Conservation (phyloP, 2,797 vertebrate species). For the Gastrophryne carolinensis region DNA sequence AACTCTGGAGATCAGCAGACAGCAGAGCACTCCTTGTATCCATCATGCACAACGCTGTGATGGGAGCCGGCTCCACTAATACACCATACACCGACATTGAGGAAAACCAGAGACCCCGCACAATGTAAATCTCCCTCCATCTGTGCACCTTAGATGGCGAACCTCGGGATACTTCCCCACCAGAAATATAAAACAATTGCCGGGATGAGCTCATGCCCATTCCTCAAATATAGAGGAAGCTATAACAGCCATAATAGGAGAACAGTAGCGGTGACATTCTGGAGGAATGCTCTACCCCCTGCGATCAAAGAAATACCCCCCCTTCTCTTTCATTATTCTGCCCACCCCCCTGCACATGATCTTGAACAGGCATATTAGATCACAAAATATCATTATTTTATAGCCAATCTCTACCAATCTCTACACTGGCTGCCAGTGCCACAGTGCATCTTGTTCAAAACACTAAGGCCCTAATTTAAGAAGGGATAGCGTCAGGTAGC, state of each 20-base stretch:
- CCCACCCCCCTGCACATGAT: too few relatives aligned
- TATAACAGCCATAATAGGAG: conserved; percentile 33
- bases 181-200: neutral
- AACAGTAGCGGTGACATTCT: neutral
- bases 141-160: conserved; percentile 24
- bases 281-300: neutral
- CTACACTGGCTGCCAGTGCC: too few relatives aligned
- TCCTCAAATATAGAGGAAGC: neutral
- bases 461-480: too few relatives aligned
- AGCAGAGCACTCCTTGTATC: neutral
- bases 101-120: neutral
- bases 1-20: neutral
- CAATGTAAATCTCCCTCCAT: neutral
- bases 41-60: neutral
- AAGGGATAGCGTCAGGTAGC: too few relatives aligned
- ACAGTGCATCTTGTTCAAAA: too few relatives aligned
- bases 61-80: neutral
- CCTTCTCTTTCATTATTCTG: too few relatives aligned
- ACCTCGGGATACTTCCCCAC: neutral
- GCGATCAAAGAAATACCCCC: too few relatives aligned
- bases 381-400: too few relatives aligned
- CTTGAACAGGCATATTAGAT: too few relatives aligned
- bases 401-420: too few relatives aligned
- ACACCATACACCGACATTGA: neutral
- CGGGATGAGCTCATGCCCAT: conserved; percentile 8